Evolutionary conservation across 1,140 invertebrate species (phyloP).

Genomic region (Drosophila lowei): DNA sequence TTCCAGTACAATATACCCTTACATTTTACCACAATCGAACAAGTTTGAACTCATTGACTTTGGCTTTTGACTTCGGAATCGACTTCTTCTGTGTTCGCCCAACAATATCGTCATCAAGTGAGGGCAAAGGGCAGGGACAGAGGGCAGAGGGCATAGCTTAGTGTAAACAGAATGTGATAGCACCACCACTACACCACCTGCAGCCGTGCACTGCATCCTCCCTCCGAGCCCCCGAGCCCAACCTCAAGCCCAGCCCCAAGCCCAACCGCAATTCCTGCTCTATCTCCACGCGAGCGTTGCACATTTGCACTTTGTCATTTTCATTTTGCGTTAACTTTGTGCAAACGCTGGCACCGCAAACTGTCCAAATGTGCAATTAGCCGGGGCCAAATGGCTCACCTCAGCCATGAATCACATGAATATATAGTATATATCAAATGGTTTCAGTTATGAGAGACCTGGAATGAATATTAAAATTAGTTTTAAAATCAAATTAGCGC

Average conservation of each 20-base stretch:
- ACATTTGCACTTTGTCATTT: constrained; percentile 49
- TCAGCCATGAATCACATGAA: constrained; percentile 42
- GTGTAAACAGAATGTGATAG: constrained; percentile 46
- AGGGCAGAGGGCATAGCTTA: constrained; percentile 8
- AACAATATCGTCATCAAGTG: too few species aligned
- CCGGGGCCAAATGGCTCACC: constrained; percentile 34
- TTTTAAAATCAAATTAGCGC: constrained; percentile 18
- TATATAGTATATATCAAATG: background rate
- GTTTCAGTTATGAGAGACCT: background rate
- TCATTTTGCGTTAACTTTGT: constrained; percentile 50
- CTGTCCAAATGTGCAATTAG: constrained; percentile 71
- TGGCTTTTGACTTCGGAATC: background rate
- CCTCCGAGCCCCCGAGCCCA: background rate
- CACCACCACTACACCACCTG: background rate
- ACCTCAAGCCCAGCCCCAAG: background rate
- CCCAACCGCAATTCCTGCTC: constrained; percentile 37
- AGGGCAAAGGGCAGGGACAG: too few species aligned
- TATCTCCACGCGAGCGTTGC: constrained; percentile 32
- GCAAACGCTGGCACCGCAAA: constrained; percentile 64
- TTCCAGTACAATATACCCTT: too few species aligned
- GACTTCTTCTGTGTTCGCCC: constrained; percentile 8
- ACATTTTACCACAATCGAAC: too few species aligned
- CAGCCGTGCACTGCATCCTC: constrained; percentile 1
- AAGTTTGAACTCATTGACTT: too few species aligned
- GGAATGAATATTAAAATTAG: constrained; percentile 4